Base-by-base conservation (phyloP, 2,113 vertebrate species). In the Melanerpes aurifrons region DNA sequence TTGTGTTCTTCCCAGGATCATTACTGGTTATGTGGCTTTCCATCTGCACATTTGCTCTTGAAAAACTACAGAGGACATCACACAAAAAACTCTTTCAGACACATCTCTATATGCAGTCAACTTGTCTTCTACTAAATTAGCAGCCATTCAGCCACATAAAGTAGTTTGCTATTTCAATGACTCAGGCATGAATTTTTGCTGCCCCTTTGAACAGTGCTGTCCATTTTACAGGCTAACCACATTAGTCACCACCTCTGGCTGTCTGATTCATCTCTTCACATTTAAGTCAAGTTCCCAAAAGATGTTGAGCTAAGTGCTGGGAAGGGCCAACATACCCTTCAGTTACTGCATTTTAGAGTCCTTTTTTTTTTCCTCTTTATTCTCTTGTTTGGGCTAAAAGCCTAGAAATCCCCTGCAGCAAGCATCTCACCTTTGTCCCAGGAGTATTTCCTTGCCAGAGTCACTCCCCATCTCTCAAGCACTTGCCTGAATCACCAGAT, bases 231-330 rank as follows among this genome's bases (percentile, higher is more conserved):
- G 82, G 66, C 72, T 92, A 91, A 92, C 75, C 76, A 94, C 93
- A 95, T 94, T 94, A 92, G 61, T 95, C 94, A 91, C 79, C 79
- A 87, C 85, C 85, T 78, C 87, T 54, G 85, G 76, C 85, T 95
- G 91, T 7, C 93, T 86, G 69, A 91, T 75, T 94, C 86, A 75
- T 78, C 87, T 81, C 90, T 53, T 84, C 87, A 62, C 80, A 66
- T 78, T 94, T 47, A 77, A 80, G 85, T 43, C 56, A 79, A 73
- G 72, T 59, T 95, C 85, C 91, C 85, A 87, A 77, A 96, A 92
- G 56, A 48, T 28, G 18, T 28, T 82, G 72, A 93, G 85, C 85
- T 92, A 43, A 1, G 54, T 83, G 70, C 69, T 69, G 22, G 40
- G 69, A 81, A 94, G 58, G 45, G 66, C 62, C 71, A 66, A 75